Evolutionary conservation across 37 sponge, comb jelly and placozoan genomes (phyloP).

Genomic region (Cliona cf. orientalis): DNA sequence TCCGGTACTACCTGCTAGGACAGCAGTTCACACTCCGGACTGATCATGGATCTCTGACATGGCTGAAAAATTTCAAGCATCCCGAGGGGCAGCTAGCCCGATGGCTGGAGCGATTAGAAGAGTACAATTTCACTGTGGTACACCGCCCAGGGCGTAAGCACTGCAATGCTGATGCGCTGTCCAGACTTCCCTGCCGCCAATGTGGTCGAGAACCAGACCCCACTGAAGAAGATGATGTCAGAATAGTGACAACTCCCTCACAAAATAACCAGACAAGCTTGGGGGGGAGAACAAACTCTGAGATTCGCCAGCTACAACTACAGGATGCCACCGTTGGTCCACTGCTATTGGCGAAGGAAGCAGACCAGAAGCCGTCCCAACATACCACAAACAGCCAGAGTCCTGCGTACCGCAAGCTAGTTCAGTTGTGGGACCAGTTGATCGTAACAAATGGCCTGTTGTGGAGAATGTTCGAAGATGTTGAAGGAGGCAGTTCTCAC

Average conservation of each 20-base stretch:
- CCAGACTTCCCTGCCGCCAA: conserved; percentile 16
- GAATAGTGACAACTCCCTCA: neutral
- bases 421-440: conserved; percentile 33
- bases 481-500: neutral
- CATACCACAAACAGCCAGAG: conserved; percentile 13
- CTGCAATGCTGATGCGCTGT: conserved; percentile 28
- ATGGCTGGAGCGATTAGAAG: conserved; percentile 31
- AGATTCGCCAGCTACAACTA: conserved; percentile 20
- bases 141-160: conserved; percentile 49
- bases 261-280: neutral
- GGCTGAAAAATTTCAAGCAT: conserved; percentile 47
- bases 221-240: neutral
- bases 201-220: conserved; percentile 17
- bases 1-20: conserved; percentile 27
- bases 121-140: conserved; percentile 25
- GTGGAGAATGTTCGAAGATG: conserved; percentile 13
- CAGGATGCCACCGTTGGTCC: conserved; percentile 16
- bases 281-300: neutral
- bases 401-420: conserved; percentile 14
- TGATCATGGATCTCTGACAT: conserved; percentile 30
- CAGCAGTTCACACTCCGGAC: conserved; percentile 26
- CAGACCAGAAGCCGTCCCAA: neutral
- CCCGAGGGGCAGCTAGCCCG: conserved; percentile 40
- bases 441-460: conserved; percentile 22
- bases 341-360: neutral